These are phyloP conservation scores for Spea bombifrons DNA, from an alignment of 2,113 vertebrate genomes.

Conservation along the genomic window DNA sequence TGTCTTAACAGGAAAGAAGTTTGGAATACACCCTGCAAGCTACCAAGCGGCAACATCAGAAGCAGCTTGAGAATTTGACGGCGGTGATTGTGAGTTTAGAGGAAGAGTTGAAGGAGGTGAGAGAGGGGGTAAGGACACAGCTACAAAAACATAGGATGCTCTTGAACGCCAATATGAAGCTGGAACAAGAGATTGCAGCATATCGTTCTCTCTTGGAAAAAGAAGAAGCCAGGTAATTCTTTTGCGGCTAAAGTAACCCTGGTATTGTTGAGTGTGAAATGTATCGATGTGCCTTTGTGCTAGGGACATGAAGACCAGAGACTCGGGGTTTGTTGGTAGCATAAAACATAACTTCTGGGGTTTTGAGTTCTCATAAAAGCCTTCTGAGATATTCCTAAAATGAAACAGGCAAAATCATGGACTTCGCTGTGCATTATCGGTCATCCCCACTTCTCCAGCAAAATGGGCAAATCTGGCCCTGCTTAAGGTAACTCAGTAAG, in stretches of 20 bases:
- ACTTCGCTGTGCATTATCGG: no score
- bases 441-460: no score
- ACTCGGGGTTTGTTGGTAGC: no score
- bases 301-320: no score
- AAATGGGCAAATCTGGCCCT: no score
- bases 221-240: conserved; percentile 84
- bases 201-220: conserved; percentile 86
- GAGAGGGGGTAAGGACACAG: conserved; percentile 78
- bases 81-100: conserved; percentile 79
- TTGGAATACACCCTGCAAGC: conserved; percentile 79
- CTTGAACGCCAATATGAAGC: conserved; percentile 91
- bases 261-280: no score
- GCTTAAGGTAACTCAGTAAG: no score
- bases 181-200: conserved; percentile 90
- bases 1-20: conserved; percentile 78
- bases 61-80: conserved; percentile 80
- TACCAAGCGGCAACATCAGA: conserved; percentile 81
- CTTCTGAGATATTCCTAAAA: no score
- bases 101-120: conserved; percentile 80
- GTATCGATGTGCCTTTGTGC: no score
- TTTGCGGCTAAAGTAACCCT: background rate
- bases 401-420: no score
- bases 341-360: no score
- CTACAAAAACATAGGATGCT: conserved; percentile 82
- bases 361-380: no score